Evolutionary conservation across 2,113 vertebrate species (phyloP).

Genomic region (Ophiodon elongatus): DNA sequence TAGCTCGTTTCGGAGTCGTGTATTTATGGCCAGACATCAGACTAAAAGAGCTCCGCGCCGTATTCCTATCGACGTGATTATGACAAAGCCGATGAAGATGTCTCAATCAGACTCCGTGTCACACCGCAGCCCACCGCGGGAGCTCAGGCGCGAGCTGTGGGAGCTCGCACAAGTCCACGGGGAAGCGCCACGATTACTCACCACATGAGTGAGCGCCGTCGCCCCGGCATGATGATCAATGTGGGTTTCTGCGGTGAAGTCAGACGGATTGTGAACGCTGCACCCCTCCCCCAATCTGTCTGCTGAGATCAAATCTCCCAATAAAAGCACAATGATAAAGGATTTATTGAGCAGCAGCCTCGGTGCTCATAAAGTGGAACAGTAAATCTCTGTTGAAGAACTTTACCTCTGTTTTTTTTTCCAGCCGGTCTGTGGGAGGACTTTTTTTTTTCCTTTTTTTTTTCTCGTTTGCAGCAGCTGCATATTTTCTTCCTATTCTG

Average conservation of each 20-base stretch:
- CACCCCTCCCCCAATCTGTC: constrained; percentile 30
- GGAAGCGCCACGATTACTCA: constrained; percentile 45
- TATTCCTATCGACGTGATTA: constrained; percentile 25
- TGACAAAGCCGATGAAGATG: constrained; percentile 19
- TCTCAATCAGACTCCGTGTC: constrained; percentile 10
- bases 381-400: constrained; percentile 77
- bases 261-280: constrained; percentile 24
- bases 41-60: constrained; percentile 12
- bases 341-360: constrained; percentile 73
- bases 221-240: constrained; percentile 50
- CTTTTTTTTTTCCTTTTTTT: constrained; percentile 67
- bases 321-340: constrained; percentile 72
- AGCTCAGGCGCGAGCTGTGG: background rate
- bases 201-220: constrained; percentile 26
- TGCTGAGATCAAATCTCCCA: constrained; percentile 66
- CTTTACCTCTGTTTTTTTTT: constrained; percentile 69
- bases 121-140: constrained; percentile 7
- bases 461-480: constrained; percentile 83
- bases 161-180: background rate
- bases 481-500: constrained; percentile 83
- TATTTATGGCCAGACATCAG: constrained; percentile 35
- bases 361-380: constrained; percentile 65
- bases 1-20: constrained; percentile 35
- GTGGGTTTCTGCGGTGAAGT: constrained; percentile 2
- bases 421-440: constrained; percentile 73